These are phyloP conservation scores for Neostethus bicornis DNA, from an alignment of 2,797 vertebrate species.

Conservation along the genomic window DNA sequence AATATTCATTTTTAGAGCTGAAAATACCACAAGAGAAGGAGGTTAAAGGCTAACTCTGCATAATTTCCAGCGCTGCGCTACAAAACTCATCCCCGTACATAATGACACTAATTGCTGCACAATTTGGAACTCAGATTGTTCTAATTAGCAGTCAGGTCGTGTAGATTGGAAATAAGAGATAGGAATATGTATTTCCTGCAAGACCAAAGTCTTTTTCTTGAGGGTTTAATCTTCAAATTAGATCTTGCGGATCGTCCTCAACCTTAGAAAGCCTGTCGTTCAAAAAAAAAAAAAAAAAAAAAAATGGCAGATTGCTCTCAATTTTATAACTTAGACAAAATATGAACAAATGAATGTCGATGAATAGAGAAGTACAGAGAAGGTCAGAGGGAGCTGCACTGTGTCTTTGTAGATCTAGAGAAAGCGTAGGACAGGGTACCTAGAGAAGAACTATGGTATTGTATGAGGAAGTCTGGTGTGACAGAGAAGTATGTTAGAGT, in stretches of 20 bases:
- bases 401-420: too few relatives aligned
- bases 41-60: constrained; percentile 21
- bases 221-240: constrained; percentile 17
- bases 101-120: constrained; percentile 42
- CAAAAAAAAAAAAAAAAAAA: too few relatives aligned
- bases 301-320: background rate
- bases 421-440: too few relatives aligned
- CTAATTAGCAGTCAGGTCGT: constrained; percentile 39
- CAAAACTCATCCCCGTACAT: constrained; percentile 24
- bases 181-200: background rate
- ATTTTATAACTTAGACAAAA: background rate
- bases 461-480: too few relatives aligned
- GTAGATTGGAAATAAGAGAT: constrained; percentile 24
- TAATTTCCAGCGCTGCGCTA: constrained; percentile 13
- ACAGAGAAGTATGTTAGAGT: too few relatives aligned
- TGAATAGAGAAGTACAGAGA: too few relatives aligned
- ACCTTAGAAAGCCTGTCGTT: constrained; percentile 2
- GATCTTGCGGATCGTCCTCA: constrained; percentile 8
- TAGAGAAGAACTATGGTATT: too few relatives aligned
- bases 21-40: constrained; percentile 15
- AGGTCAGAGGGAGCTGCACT: too few relatives aligned
- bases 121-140: constrained; percentile 33
- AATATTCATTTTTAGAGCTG: constrained; percentile 1
- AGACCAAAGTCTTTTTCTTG: constrained; percentile 4
- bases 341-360: too few relatives aligned